These are phyloP conservation scores for Mormyrus lacerda DNA, from an alignment of 2,113 vertebrate species.

Conservation along the genomic window DNA sequence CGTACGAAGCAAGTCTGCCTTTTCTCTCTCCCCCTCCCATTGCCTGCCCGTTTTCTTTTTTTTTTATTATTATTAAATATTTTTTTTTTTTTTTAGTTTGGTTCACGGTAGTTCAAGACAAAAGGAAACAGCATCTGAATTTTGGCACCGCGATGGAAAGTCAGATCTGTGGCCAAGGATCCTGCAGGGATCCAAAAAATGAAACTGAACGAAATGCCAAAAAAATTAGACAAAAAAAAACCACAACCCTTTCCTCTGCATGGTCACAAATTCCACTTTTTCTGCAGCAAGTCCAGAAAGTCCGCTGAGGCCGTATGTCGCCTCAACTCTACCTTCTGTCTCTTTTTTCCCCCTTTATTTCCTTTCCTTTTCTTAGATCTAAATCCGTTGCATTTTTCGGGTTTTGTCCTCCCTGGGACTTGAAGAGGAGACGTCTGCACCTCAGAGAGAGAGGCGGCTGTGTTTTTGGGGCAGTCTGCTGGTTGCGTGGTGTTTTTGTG, in stretches of 20 bases:
- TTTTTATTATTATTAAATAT: background rate
- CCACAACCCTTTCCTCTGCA: constrained; percentile 69
- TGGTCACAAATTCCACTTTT: constrained; percentile 73
- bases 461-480: constrained; percentile 37
- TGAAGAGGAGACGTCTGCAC: constrained; percentile 50
- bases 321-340: constrained; percentile 64
- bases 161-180: constrained; percentile 76
- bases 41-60: constrained; percentile 38
- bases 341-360: constrained; percentile 60
- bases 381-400: constrained; percentile 47
- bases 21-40: constrained; percentile 42
- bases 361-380: constrained; percentile 51
- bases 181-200: constrained; percentile 73
- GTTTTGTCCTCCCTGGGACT: constrained; percentile 55
- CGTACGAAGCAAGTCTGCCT: constrained; percentile 33
- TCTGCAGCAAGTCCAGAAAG: constrained; percentile 60
- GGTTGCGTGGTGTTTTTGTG: constrained; percentile 38
- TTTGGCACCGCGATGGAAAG: constrained; percentile 67
- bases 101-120: constrained; percentile 58
- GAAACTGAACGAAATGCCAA: constrained; percentile 62
- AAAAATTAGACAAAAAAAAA: constrained; percentile 53
- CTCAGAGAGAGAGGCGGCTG: constrained; percentile 46
- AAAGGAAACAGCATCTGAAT: constrained; percentile 62
- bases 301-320: constrained; percentile 64
- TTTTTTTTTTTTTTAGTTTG: constrained; percentile 37